These are phyloP conservation scores for Suncus etruscus DNA, from an alignment of 2,113 vertebrate genomes.

Conservation along the genomic window DNA sequence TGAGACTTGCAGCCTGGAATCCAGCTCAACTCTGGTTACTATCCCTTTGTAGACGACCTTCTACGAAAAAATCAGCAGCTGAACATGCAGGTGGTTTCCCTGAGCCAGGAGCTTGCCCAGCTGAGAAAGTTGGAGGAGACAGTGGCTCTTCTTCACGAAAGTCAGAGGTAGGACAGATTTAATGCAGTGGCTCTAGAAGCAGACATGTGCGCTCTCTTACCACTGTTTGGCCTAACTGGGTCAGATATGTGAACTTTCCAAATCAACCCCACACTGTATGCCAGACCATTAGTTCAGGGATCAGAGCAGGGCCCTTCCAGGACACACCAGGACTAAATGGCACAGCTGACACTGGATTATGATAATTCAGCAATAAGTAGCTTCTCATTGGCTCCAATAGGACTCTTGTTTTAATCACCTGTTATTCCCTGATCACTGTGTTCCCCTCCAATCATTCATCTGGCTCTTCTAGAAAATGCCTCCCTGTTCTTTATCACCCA, in stretches of 20 bases:
- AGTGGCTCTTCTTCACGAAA: conserved; percentile 83
- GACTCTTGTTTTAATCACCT: conserved; percentile 28
- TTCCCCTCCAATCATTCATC: conserved; percentile 27
- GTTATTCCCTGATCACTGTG: conserved; percentile 18
- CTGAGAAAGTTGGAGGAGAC: conserved; percentile 84
- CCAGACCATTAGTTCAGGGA: conserved; percentile 28
- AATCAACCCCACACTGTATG: conserved; percentile 14
- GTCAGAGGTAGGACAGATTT: conserved; percentile 84
- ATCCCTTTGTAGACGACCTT: conserved; percentile 80
- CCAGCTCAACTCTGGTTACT: conserved; percentile 51
- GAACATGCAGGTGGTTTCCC: conserved; percentile 79
- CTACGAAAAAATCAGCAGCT: conserved; percentile 81
- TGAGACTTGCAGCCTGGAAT: conserved; percentile 9
- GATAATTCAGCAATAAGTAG: conserved; percentile 21
- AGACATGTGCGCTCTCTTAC: conserved; percentile 32
- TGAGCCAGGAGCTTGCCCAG: conserved; percentile 84
- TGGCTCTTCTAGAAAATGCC: conserved; percentile 63
- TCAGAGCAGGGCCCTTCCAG: conserved; percentile 42
- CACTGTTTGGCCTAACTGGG: conserved; percentile 54
- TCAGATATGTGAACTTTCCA: conserved; percentile 36
- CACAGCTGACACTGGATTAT: not conserved
- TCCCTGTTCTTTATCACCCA: conserved; percentile 22
- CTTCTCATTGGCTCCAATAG: conserved; percentile 26
- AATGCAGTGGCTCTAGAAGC: conserved; percentile 14
- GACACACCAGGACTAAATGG: not conserved